These are phyloP conservation scores for Strigamia transsilvanica DNA, from an alignment of 2,888 invertebrate species.

Conservation along the genomic window DNA sequence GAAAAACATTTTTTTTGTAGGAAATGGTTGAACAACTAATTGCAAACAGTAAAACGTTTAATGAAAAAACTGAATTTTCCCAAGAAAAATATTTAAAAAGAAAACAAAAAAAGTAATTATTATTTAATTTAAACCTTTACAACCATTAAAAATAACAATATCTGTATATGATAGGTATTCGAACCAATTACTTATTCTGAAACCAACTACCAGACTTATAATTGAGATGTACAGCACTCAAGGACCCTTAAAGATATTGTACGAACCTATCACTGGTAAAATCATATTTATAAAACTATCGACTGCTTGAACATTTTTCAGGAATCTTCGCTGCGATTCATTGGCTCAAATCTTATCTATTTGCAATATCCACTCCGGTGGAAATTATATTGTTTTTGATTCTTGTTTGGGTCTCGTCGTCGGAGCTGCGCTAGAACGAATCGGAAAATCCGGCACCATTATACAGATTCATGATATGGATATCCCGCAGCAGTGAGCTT, in stretches of 20 bases:
- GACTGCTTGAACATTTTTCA: slow-evolving; percentile 58
- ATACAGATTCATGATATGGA: slow-evolving; percentile 83
- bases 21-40: slow-evolving; percentile 87
- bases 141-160: neutral
- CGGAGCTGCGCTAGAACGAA: slow-evolving; percentile 78
- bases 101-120: slow-evolving; percentile 92
- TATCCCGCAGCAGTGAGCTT: slow-evolving; percentile 72
- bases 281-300: too few species aligned
- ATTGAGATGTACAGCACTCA: slow-evolving; percentile 84
- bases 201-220: slow-evolving; percentile 82
- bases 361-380: slow-evolving; percentile 79
- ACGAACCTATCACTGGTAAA: slow-evolving; percentile 56
- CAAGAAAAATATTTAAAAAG: slow-evolving; percentile 92
- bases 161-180: slow-evolving; percentile 61
- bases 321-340: slow-evolving; percentile 83
- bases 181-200: slow-evolving; percentile 68
- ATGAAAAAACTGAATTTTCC: slow-evolving; percentile 83
- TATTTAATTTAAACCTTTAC: slow-evolving; percentile 70
- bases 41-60: slow-evolving; percentile 89
- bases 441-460: slow-evolving; percentile 73
- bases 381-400: slow-evolving; percentile 82
- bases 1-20: slow-evolving; percentile 23
- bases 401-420: slow-evolving; percentile 85
- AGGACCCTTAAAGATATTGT: slow-evolving; percentile 70
- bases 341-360: slow-evolving; percentile 86